These are phyloP conservation scores for Pterocles burchelli DNA, from an alignment of 2,113 vertebrate species.

Conservation along the genomic window DNA sequence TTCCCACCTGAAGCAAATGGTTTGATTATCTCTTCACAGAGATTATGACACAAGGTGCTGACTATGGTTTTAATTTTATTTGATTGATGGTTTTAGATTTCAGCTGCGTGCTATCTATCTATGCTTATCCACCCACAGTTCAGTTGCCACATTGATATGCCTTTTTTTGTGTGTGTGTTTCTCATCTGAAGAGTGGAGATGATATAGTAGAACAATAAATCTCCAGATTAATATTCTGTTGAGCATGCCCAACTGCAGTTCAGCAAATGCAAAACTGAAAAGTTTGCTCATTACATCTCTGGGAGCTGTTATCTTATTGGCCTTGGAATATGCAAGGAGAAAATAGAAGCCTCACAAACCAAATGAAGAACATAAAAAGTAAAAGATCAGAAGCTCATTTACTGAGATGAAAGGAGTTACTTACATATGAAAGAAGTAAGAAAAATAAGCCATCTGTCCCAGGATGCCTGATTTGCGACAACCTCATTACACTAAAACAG, in stretches of 20 bases:
- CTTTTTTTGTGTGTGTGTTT: neutral
- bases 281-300: constrained; percentile 34
- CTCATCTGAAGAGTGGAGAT: constrained; percentile 42
- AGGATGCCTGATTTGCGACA: neutral
- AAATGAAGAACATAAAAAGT: constrained; percentile 19
- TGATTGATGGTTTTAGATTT: constrained; percentile 64
- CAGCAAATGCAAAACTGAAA: constrained; percentile 22
- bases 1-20: constrained; percentile 49
- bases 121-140: constrained; percentile 37
- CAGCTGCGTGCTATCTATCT: constrained; percentile 24
- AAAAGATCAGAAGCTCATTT: constrained; percentile 39
- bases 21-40: constrained; percentile 63
- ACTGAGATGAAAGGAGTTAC: constrained; percentile 32
- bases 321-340: neutral
- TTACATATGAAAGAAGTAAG: constrained; percentile 39
- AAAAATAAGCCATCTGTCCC: constrained; percentile 23
- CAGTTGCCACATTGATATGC: neutral
- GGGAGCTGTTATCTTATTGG: constrained; percentile 17
- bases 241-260: constrained; percentile 8
- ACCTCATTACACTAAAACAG: neutral
- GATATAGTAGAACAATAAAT: constrained; percentile 50
- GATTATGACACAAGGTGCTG: constrained; percentile 61
- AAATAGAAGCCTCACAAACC: constrained; percentile 27
- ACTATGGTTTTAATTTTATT: constrained; percentile 65
- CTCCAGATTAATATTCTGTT: constrained; percentile 48